Evolutionary conservation across 2,888 invertebrate species (phyloP), one percentile per base, ranked within the genome.

Genomic region (Cephus runcator): DNA sequence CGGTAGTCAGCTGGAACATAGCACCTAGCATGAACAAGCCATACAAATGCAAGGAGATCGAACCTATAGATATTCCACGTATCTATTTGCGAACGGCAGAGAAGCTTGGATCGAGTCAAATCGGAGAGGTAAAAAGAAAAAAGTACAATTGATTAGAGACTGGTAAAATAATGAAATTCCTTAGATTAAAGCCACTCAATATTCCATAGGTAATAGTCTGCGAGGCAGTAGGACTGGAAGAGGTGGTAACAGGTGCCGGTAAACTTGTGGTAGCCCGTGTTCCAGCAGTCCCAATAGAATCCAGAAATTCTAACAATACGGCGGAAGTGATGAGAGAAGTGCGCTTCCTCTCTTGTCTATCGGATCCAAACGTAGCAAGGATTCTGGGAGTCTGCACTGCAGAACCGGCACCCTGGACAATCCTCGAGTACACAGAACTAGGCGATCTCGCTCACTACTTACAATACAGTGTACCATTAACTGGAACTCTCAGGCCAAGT

Each of bases 361-460:
- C 93, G 81, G 95, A 96, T 90, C 93, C 94, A 34, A 95, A 95
- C 90, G 92, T 96, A 80, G 95, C 95, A 76, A 93, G 94, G 83
- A 92, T 95, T 78, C 91, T 96, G 81, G 95, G 94, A 76, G 93
- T 95, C 77, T 94, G 94, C 87, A 76, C 80, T 12, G 91, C 92
- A 34, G 93, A 94, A 84, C 85, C 89, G 30, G 93, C 94, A 82
- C 93, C 94, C 77, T 94, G 95, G 93, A 94, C 95, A 86, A 93
- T 96, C 76, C 93, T 95, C 84, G 96, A 96, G 91, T 95, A 95
- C 91, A 94, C 95, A 89, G 95, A 95, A 86, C 94, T 95, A 88
- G 96, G 96, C 12, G 96, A 96, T 91, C 93, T 96, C 80, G 94
- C 95, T 85, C 95, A 95, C 90, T 95, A 95, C 91, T 91, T 94